Evolutionary conservation across 1,140 invertebrate species (phyloP), one percentile per base, ranked within the genome.

Genomic region (Musca domestica): DNA sequence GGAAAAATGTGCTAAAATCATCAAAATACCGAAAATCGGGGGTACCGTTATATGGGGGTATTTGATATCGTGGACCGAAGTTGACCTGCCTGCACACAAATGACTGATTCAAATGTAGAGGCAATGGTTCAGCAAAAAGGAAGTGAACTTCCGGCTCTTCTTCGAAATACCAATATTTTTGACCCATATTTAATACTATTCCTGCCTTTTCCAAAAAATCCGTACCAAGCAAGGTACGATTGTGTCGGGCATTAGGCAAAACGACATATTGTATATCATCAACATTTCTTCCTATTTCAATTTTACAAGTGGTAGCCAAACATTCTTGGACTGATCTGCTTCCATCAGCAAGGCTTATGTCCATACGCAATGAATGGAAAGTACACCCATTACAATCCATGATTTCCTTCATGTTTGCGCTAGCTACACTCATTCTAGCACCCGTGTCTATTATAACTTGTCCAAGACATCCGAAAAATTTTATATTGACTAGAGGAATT

Each of bases 381-480:
- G 14, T 2, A 64, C 15, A n/a, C 17, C 25, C 19, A 20, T n/a
- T n/a, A n/a, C n/a, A n/a, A n/a, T n/a, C n/a, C n/a, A n/a, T n/a
- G n/a, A n/a, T n/a, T n/a, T n/a, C n/a, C 47, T 54, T 41, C 9
- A 69, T 22, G 22, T 56, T 56, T 46, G 23, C 15, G 17, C 70
- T 58, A 14, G 67, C 67, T 3, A 70, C 47, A 34, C 67, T 68
- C 3, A 46, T 47, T 23, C 48, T 48, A 12, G 70, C 49, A 63
- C 67, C 67, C 30, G 67, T 30, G 41, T 71, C 70, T 2, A 65
- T 19, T 41, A 22, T 66, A 14, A 25, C 63, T 41, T 54, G 23
- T 14, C 67, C 67, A 15, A 22, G 19, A 19, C 22, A 17, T 52
- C 63, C 25, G 20, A 47, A 30, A 9, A 68, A 6, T 4, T 46